Conservation (phyloP, 2,888 invertebrate species). For the Adineta ricciae region DNA sequence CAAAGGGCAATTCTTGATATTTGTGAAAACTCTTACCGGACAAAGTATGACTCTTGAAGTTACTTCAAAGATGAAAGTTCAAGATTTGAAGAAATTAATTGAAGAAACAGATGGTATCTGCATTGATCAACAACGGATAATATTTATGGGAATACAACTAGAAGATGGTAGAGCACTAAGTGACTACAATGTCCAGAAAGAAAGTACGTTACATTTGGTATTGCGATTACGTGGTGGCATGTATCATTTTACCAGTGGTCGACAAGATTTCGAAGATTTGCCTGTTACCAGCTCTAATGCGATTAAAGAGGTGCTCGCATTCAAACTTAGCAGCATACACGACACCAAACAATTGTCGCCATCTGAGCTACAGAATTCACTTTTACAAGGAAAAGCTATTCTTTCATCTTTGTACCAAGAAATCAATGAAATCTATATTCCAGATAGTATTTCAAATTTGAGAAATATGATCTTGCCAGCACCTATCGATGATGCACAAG, state of each 20-base stretch:
- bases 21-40: slow-evolving; percentile 83
- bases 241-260: not conserved
- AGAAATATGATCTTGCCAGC: not conserved
- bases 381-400: not conserved
- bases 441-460: not conserved
- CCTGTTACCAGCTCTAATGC: not conserved
- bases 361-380: not conserved
- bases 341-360: not conserved
- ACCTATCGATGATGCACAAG: not conserved
- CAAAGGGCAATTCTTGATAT: slow-evolving; percentile 6
- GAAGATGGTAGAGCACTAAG: slow-evolving; percentile 58
- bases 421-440: not conserved
- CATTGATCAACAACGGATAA: slow-evolving; percentile 74
- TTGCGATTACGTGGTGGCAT: slow-evolving; percentile 61
- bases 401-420: not conserved
- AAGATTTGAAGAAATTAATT: slow-evolving; percentile 60
- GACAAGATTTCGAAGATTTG: not conserved
- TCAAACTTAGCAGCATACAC: not conserved
- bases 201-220: slow-evolving; percentile 77
- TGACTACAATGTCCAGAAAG: slow-evolving; percentile 60
- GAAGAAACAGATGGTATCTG: slow-evolving; percentile 80
- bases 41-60: slow-evolving; percentile 85
- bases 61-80: slow-evolving; percentile 38
- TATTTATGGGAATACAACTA: slow-evolving; percentile 58
- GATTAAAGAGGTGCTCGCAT: not conserved